Evolutionary conservation across 2,888 invertebrate species (phyloP).

Genomic region (Hirtodrosophila duncani): DNA sequence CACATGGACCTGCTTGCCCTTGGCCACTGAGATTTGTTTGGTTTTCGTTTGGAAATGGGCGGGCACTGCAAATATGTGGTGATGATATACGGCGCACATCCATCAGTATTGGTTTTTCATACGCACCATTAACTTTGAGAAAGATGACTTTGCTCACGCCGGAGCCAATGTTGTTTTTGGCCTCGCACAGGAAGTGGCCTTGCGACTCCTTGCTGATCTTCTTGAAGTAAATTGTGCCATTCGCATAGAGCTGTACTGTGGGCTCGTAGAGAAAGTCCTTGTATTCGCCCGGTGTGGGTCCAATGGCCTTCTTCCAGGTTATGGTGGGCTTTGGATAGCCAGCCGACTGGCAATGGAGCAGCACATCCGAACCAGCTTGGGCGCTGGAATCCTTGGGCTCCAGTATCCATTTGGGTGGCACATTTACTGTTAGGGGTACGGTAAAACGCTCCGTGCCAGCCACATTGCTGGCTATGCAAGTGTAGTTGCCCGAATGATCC

Average conservation of each 20-base stretch:
- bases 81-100: no score
- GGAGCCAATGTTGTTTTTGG: conserved; percentile 93
- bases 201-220: conserved; percentile 91
- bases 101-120: no score
- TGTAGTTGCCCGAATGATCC: conserved; percentile 92
- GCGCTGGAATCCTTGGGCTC: conserved; percentile 91
- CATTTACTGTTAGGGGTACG: conserved; percentile 89
- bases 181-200: conserved; percentile 94
- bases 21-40: conserved; percentile 89
- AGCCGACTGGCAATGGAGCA: conserved; percentile 92
- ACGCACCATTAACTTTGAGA: conserved; percentile 91
- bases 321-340: conserved; percentile 94
- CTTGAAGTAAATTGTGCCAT: conserved; percentile 90
- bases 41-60: conserved; percentile 91
- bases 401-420: conserved; percentile 93
- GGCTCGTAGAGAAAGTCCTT: conserved; percentile 90
- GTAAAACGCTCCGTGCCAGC: conserved; percentile 89
- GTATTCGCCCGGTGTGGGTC: conserved; percentile 88
- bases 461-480: conserved; percentile 91
- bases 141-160: conserved; percentile 95
- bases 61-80: conserved; percentile 81
- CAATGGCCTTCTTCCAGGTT: conserved; percentile 93
- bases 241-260: conserved; percentile 86
- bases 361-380: conserved; percentile 89
- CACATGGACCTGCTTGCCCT: conserved; percentile 89